Base-by-base conservation (phyloP, 2,888 invertebrate genomes). In the Pandemis corylana region DNA sequence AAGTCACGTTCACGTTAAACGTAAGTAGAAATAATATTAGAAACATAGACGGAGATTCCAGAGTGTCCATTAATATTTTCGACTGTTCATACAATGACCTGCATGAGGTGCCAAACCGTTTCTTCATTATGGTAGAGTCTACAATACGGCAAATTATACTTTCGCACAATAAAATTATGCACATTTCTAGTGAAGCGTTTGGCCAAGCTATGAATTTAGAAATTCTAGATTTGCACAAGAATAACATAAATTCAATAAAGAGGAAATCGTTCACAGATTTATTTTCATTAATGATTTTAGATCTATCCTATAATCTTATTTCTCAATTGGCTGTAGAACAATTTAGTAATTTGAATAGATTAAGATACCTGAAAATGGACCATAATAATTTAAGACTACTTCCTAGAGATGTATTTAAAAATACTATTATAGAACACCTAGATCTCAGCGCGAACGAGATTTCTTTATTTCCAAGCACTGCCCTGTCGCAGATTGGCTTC, bases 361-460 rank as follows among this genome's bases (percentile, higher is more conserved):
- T 98, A 73, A 94, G 97, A 75, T 96, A 97, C 77, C 88, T 98
- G 59, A 96, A 97, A 87, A 88, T 98, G 76, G 95, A 96, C 78
- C 95, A 95, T 76, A 98, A 98, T 87, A 95, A 95, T 78, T 89
- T 98, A 78, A 95, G 96, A 82, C 95, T 97, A 12, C 90, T 98
- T 59, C 97, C 97, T 0, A 95, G 97, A 73, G 97, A 97, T 79
- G 96, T 97, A 7, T 97, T 98, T 86, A 96, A 96, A 86, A 97
- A 97, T 78, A 97, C 97, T 0, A 95, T 96, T 20, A 91, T 98
- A 69, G 98, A 98, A 86, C 96, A 97, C 87, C 91, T 98, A 68
- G 97, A 98, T 86, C 95, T 98, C 78, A 96, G 97, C 78, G 95
- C 95, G 79, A 98, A 98, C 85, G 96, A 96, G 79, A 96, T 98